Evolutionary conservation across 2,113 vertebrate genomes (phyloP), one percentile per base, ranked within the genome.

Genomic region (Ifrita kowaldi): DNA sequence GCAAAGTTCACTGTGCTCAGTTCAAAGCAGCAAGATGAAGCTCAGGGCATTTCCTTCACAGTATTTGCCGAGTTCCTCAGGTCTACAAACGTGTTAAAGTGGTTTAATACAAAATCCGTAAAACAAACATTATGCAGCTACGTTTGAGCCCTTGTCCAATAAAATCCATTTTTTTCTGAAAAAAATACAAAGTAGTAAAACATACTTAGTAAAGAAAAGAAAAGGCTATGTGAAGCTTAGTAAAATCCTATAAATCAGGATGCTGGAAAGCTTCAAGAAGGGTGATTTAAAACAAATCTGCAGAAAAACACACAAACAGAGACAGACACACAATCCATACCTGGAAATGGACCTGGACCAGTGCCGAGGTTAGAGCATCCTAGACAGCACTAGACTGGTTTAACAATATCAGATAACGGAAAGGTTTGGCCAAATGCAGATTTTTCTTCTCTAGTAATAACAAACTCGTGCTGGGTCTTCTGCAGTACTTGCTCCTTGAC

Each of bases 91-190:
- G 87, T 90, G 91, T 96, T 96, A 71, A 92, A 96, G 71, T 84
- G 93, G 90, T 91, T 96, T 97, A 95, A 94, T 91, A 76, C n/a
- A 41, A 96, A 95, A 95, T 81, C 86, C 33, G 7, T 90, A 73
- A 87, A 46, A 90, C 49, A 87, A 95, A 83, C 83, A 74, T 90
- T 82, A 86, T 39, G 91, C 53, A 27, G 65, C 76, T 71, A 57
- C 22, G 62, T 56, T 49, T 79, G 92, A 93, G 63, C 56, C 42
- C 22, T 88, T 84, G 62, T 87, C 95, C 84, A 95, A 88, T 94
- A 84, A 87, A 97, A 94, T 83, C 60, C 46, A 62, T 64, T 96
- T 95, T 70, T 24, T 57, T 46, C 32, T 1, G 44, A 75, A 90
- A 89, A 93, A 95, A 93, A 87, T 39, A 89, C 41, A 53, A 92